phyloP scores from a whole-genome alignment of 2,888 invertebrate genomes.

The Eumerus sabulonum region DNA sequence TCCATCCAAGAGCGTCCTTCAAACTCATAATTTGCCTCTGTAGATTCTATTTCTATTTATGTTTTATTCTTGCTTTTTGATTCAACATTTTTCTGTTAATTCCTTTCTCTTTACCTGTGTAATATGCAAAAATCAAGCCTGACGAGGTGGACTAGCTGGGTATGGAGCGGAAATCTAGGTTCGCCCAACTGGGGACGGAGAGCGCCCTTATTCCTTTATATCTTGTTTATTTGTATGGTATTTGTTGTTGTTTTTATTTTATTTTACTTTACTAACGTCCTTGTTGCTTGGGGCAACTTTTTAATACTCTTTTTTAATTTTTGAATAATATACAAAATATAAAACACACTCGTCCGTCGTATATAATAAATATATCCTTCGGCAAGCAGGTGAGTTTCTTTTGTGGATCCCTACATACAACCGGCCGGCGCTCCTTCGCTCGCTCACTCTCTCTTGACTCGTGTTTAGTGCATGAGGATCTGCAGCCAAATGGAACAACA shows the following conservation, averaged over 20 bases:
- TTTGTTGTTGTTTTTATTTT: neutral
- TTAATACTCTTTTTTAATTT: too few species aligned
- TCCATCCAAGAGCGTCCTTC: constrained; percentile 59
- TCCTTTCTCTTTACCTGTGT: constrained; percentile 43
- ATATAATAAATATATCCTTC: constrained; percentile 31
- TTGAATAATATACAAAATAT: constrained; percentile 17
- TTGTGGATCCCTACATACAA: constrained; percentile 36
- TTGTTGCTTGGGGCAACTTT: constrained; percentile 35
- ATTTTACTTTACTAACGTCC: constrained; percentile 3
- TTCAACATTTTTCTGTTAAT: constrained; percentile 40
- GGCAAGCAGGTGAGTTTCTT: constrained; percentile 54
- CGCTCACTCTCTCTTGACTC: too few species aligned
- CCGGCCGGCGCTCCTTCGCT: too few species aligned
- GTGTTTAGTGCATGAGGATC: too few species aligned
- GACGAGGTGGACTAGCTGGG: constrained; percentile 1
- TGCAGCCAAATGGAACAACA: constrained; percentile 36
- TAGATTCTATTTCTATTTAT: constrained; percentile 22
- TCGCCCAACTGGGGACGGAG: constrained; percentile 44
- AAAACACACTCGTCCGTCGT: constrained; percentile 17
- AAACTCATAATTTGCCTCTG: constrained; percentile 38
- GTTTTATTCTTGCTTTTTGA: constrained; percentile 13
- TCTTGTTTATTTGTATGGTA: too few species aligned
- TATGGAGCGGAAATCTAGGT: constrained; percentile 43
- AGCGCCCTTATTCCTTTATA: too few species aligned
- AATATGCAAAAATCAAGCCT: constrained; percentile 53